phyloP scores from a whole-genome alignment of 1,140 invertebrate species.

The Lepidostoma basale region DNA sequence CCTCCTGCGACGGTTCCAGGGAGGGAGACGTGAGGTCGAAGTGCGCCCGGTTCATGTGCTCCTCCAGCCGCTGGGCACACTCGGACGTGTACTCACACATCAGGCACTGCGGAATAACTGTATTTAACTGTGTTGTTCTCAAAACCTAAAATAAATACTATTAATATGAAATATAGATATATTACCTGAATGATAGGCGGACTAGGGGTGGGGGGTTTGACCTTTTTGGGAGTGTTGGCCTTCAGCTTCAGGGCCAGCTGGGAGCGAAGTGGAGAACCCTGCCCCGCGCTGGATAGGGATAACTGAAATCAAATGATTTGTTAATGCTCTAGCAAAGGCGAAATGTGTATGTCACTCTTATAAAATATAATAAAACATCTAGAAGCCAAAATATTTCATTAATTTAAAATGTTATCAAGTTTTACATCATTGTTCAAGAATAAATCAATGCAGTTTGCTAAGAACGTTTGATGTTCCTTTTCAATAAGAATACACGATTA shows the following conservation, averaged over 20 bases:
- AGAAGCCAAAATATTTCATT: no score
- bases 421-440: no score
- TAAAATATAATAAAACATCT: no score
- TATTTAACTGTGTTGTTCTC: no score
- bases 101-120: slow-evolving; percentile 72
- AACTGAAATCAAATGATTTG: slow-evolving; percentile 50
- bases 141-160: no score
- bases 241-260: slow-evolving; percentile 69
- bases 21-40: slow-evolving; percentile 79
- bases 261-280: slow-evolving; percentile 67
- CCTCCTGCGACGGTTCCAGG: slow-evolving; percentile 48
- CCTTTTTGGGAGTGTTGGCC: slow-evolving; percentile 60
- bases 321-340: neutral
- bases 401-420: no score
- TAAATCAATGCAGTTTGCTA: no score
- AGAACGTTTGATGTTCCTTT: no score
- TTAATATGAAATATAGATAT: no score
- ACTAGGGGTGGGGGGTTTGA: slow-evolving; percentile 54
- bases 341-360: no score
- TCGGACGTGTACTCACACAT: slow-evolving; percentile 80
- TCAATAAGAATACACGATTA: no score
- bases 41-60: slow-evolving; percentile 85
- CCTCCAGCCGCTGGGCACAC: slow-evolving; percentile 75
- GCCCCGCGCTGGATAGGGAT: slow-evolving; percentile 59
- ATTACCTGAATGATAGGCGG: slow-evolving; percentile 57